phyloP scores from a whole-genome alignment of 2,888 invertebrate genomes.

The Scaptomyza tumidula region DNA sequence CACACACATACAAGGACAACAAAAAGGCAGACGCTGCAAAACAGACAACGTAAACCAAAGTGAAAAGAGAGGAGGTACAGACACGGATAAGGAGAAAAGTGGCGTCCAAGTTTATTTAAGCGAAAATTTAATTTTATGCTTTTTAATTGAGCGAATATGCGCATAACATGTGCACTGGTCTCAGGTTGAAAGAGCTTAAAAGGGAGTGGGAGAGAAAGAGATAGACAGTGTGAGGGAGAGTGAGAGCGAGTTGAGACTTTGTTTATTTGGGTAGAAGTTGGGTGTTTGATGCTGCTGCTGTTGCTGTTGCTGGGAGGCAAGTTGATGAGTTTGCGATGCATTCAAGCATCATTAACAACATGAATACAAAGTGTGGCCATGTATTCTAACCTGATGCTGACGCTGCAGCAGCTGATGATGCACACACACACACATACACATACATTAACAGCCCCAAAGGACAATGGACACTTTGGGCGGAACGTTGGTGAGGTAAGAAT shows the following conservation, averaged over 20 bases:
- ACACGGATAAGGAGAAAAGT: neutral
- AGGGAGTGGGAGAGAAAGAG: slow-evolving; percentile 3
- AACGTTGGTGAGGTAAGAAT: neutral
- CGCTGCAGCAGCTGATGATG: slow-evolving; percentile 47
- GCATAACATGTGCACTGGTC: slow-evolving; percentile 61
- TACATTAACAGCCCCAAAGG: slow-evolving; percentile 42
- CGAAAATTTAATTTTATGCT: slow-evolving; percentile 80
- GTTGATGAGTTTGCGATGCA: slow-evolving; percentile 77
- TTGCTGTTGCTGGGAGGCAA: slow-evolving; percentile 13
- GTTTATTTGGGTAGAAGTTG: neutral
- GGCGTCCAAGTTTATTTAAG: slow-evolving; percentile 68
- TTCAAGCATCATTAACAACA: slow-evolving; percentile 70
- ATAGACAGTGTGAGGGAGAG: neutral
- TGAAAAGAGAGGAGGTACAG: neutral
- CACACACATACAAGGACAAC: slow-evolving; percentile 21
- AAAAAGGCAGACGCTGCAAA: slow-evolving; percentile 26
- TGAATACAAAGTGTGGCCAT: slow-evolving; percentile 56
- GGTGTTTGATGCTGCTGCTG: neutral
- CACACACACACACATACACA: slow-evolving; percentile 15
- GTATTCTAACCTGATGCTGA: slow-evolving; percentile 37
- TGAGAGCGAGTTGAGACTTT: slow-evolving; percentile 6
- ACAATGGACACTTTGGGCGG: slow-evolving; percentile 25
- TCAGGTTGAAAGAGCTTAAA: neutral
- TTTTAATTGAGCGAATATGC: slow-evolving; percentile 80
- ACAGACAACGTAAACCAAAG: neutral